Base-by-base conservation (phyloP, 2,888 invertebrate species). In the Dioctria linearis region DNA sequence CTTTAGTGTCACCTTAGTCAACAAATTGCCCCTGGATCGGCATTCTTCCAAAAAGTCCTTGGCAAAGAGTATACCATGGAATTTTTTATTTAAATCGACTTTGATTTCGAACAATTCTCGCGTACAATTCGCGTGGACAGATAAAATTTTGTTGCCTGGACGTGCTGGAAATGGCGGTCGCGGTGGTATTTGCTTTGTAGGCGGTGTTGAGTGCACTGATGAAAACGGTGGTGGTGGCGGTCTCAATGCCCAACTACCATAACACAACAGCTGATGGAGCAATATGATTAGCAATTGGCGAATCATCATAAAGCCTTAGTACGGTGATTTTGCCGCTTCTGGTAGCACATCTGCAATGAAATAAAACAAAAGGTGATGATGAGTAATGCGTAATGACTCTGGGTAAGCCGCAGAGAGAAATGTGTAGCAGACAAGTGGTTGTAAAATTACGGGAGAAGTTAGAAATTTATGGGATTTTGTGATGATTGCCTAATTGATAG, bases 21-120 rank as follows among this genome's bases (percentile, higher is more conserved):
- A 83, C 25, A 84, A 83, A 75, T 85, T 86, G 89, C 94, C 94
- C 85, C 91, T 90, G 9, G 91, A 89, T 43, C 91, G 90, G 85
- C 95, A 95, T 86, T 94, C 94, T 81, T 93, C 91, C 0, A 94
- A 92, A 87, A 94, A 95, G 84, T 94, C 94, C 88, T 93, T 94
- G 82, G 94, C 93, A 85, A 94, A 95, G 49, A 95, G 89, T 5
- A 94, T 87, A 5, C 95, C 95, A 84, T 93, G 93, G 88, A 95
- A 95, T 0, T 84, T 85, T 13, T 86, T 86, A 80, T 85, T 88
- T 90, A 94, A 90, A 69, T 90, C 89, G 11, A 94, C 86, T 79
- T 91, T 90, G 81, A 94, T 91, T 81, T 92, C 92, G 85, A 94
- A 90, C 79, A 91, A 88, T 79, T 91, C 90, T 80, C 92, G 90